phyloP scores from a whole-genome alignment of 2,113 vertebrate genomes.

The Erythrocercus mccallii region DNA sequence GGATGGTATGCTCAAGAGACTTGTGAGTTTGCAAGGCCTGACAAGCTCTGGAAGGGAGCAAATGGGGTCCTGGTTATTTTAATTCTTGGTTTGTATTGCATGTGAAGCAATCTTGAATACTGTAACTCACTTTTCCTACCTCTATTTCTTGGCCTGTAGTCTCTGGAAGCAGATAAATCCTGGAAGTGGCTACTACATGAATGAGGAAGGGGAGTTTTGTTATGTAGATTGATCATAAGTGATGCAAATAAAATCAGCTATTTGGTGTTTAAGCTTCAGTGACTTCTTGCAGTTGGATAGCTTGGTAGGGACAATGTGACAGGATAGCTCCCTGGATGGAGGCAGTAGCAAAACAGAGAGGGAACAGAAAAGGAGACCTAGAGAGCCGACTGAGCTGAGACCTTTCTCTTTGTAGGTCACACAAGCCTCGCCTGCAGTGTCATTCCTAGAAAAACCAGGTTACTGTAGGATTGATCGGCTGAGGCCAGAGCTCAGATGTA shows the following conservation, averaged over 20 bases:
- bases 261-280: background rate
- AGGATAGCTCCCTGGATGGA: background rate
- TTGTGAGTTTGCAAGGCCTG: background rate
- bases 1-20: background rate
- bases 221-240: background rate
- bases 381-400: background rate
- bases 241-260: background rate
- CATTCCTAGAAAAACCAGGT: conserved; percentile 62
- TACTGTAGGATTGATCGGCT: conserved; percentile 44
- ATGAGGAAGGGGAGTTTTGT: background rate
- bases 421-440: background rate
- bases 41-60: background rate
- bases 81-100: background rate
- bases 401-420: conserved; percentile 40
- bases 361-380: background rate
- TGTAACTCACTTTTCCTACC: background rate
- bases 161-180: background rate
- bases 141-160: background rate
- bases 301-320: background rate
- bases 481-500: conserved; percentile 45
- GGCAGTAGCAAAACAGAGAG: background rate
- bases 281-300: background rate
- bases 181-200: background rate
- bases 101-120: background rate
- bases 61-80: background rate